Base-by-base conservation (phyloP, 1,140 invertebrate genomes). In the Zaprionus tsacasi region DNA sequence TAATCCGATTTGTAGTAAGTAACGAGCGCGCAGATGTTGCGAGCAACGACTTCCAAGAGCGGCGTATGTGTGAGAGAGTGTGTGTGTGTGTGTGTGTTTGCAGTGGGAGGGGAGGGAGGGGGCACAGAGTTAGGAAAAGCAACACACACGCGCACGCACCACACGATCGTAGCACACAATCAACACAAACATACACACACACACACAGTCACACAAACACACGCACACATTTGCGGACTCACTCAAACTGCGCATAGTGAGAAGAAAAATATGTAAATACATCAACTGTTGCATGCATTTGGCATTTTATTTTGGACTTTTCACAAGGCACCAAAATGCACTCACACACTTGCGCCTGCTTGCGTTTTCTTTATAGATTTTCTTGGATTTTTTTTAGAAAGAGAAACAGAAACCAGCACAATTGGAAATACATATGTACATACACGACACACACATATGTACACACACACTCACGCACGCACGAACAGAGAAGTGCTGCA, bases 231-330 rank as follows among this genome's bases (percentile, higher is more conserved):
- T 70, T 27, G 27, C 45, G 38, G 17, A 38, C 48, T 59, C 43
- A 35, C 33, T 55, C 45, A 33, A 54, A 67, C 58, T 61, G 71
- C 57, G 57, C 64, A 55, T 67, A 67, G 70, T 71, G 78, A 79
- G 70, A 71, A 82, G 67, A 50, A 48, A 74, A 70, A 86, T 76
- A 82, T 87, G 79, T 82, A 82, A 79, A 87, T 83, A 87, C 71
- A 76, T 70, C 36, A 70, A 65, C 50, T 36, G 64, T 75, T 70
- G 60, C 60, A 78, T 65, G 69, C 69, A 64, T 69, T 77, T 76
- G 67, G 73, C 58, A 76, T 67, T 76, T 78, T 78, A 63, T 64
- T 74, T 74, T 66, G 56, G 63, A 78, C 66, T 78, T 76, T 61
- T 52, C 77, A 72, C 58, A 72, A 57, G 59, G 67, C 50, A 76